Base-by-base conservation (phyloP, 1,140 invertebrate species). In the Diploscapter pachys region DNA sequence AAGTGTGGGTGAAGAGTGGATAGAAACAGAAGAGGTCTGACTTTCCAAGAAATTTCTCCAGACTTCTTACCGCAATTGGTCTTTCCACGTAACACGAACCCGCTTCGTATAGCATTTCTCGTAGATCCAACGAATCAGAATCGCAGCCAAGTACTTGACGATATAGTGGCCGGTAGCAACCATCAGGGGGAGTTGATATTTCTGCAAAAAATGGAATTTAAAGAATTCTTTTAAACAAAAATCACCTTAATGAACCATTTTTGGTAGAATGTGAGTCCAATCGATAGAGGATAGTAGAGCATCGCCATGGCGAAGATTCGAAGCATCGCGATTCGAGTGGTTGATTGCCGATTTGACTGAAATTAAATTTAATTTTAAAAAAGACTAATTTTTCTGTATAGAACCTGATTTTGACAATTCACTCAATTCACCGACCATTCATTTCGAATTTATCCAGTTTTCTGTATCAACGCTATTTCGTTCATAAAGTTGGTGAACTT, bases 251-350 rank as follows among this genome's bases (percentile, higher is more conserved):
- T 90, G 77, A 97, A 90, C 90, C 92, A 92, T 90, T 94, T 91
- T 85, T 97, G 94, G 85, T 96, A 98, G 88, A 97, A 97, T 13
- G 94, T 97, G n/a, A 98, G 89, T 69, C 93, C 91, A 81, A 98
- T 94, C 5, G 94, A 96, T 71, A 95, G 89, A 4, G 90, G 87
- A 86, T 95, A 95, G 86, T 96, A 97, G 53, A 92, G 86, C 3
- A 91, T 84, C 73, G 96, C 83, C 49, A 88, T 82, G 2, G 77
- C 59, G 31, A 80, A 53, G 49, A 85, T 79, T 66, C 76, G 81
- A 52, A 82, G 63, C 81, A 81, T 65, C 72, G 62, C 63, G 52
- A 63, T 62, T n/a, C 61, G 13, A 53, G 31, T 31, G 31, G 31
- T 31, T 31, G 31, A 31, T 31, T 31, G 31, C 31, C 31, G 31